Evolutionary conservation across 2,888 invertebrate genomes (phyloP).

Genomic region (Pyrochroa serraticornis): DNA sequence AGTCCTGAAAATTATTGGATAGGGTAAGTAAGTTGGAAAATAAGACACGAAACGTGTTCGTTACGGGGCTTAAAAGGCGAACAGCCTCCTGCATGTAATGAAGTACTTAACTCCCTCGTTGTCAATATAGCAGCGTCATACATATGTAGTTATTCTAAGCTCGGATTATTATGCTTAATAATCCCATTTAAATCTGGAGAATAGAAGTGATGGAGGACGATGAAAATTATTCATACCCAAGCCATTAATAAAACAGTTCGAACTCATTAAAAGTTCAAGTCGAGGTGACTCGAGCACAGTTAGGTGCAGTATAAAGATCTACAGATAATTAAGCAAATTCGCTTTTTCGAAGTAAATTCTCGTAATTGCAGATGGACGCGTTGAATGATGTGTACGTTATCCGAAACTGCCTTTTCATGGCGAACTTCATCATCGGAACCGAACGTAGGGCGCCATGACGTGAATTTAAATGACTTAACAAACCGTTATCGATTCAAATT

Average conservation of each 20-base stretch:
- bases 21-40: too few species aligned
- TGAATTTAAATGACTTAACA: slow-evolving; percentile 2
- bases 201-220: slow-evolving; percentile 22
- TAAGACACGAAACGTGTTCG: slow-evolving; percentile 24
- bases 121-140: slow-evolving; percentile 32
- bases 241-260: slow-evolving; percentile 34
- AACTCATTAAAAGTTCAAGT: slow-evolving; percentile 36
- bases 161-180: slow-evolving; percentile 34
- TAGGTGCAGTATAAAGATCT: slow-evolving; percentile 23
- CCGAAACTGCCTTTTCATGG: neutral
- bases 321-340: slow-evolving; percentile 29
- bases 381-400: too few species aligned
- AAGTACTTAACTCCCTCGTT: slow-evolving; percentile 32
- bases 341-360: slow-evolving; percentile 1
- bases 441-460: neutral
- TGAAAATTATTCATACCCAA: slow-evolving; percentile 26
- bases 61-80: slow-evolving; percentile 27
- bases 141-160: slow-evolving; percentile 31
- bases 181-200: slow-evolving; percentile 35
- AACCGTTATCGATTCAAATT: neutral
- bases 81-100: slow-evolving; percentile 33
- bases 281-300: slow-evolving; percentile 28
- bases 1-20: too few species aligned
- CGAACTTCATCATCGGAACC: slow-evolving; percentile 1
- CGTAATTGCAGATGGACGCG: too few species aligned